These are phyloP conservation scores for Porites cylindrica DNA, from an alignment of 92 coral and sea anemone genomes.

Conservation along the genomic window DNA sequence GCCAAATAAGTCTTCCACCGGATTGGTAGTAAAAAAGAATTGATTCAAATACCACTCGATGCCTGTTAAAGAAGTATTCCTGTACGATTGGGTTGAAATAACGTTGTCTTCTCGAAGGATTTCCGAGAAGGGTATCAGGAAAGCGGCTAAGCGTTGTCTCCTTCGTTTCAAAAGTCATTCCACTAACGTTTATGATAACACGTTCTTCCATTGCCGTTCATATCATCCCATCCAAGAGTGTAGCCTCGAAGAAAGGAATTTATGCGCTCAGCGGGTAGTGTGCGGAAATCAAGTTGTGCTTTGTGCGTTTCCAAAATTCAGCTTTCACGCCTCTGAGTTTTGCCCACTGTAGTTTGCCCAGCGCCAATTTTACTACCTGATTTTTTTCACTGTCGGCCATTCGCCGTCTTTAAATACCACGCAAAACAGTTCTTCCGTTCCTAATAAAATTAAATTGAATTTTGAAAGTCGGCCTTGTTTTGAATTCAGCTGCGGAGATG, in stretches of 20 bases:
- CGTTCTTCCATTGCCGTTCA: slow-evolving; percentile 80
- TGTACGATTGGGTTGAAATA: slow-evolving; percentile 76
- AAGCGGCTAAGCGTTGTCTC: slow-evolving; percentile 83
- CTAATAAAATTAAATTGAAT: background rate
- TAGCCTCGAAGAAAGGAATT: slow-evolving; percentile 29
- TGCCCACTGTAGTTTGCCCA: background rate
- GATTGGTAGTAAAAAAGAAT: slow-evolving; percentile 95
- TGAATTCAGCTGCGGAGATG: slow-evolving; percentile 32
- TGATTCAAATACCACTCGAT: slow-evolving; percentile 91
- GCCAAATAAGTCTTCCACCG: slow-evolving; percentile 91
- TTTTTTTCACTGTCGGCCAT: background rate
- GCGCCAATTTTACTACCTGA: background rate
- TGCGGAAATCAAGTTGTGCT: slow-evolving; percentile 4
- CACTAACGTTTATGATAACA: slow-evolving; percentile 91
- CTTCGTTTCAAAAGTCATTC: slow-evolving; percentile 87
- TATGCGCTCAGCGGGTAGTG: slow-evolving; percentile 2
- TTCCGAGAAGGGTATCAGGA: slow-evolving; percentile 93
- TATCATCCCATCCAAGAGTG: background rate
- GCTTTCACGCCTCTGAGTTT: background rate
- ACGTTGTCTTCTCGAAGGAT: slow-evolving; percentile 75
- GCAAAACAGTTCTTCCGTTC: background rate
- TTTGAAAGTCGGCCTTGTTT: slow-evolving; percentile 11
- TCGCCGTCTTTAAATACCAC: slow-evolving; percentile 5
- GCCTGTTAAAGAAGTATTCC: slow-evolving; percentile 91
- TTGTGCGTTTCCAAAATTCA: background rate